These are phyloP conservation scores for Sacculina carcini DNA, from an alignment of 2,888 invertebrate genomes.

Conservation along the genomic window DNA sequence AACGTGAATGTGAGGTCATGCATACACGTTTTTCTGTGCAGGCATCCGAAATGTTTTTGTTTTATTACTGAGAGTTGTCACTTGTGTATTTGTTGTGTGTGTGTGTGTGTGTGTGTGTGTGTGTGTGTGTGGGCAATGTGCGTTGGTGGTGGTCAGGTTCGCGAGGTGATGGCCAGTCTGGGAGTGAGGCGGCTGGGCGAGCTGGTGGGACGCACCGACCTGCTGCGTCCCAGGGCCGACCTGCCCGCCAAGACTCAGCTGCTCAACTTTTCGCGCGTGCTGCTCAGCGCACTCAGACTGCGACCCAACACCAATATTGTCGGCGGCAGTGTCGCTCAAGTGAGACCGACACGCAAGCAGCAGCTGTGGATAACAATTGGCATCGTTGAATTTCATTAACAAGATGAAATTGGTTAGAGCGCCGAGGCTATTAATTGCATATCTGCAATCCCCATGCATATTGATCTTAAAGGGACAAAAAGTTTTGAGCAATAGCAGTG, in stretches of 20 bases:
- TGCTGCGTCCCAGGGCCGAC: constrained; percentile 46
- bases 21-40: not conserved
- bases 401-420: too few relatives aligned
- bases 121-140: not conserved
- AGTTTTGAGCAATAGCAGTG: too few relatives aligned
- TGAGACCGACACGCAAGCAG: too few relatives aligned
- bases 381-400: not conserved
- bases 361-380: not conserved
- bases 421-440: too few relatives aligned
- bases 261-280: constrained; percentile 54
- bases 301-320: constrained; percentile 67
- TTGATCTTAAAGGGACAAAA: too few relatives aligned
- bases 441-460: too few relatives aligned
- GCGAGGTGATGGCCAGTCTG: constrained; percentile 65
- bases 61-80: too few relatives aligned
- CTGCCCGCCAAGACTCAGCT: constrained; percentile 51
- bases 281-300: constrained; percentile 68
- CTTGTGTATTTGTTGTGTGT: too few relatives aligned
- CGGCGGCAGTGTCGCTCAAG: constrained; percentile 60
- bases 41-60: too few relatives aligned
- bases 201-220: constrained; percentile 68
- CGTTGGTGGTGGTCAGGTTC: constrained; percentile 30
- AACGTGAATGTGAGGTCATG: not conserved
- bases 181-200: constrained; percentile 72
- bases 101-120: not conserved